Conservation (phyloP, 2,888 invertebrate genomes). For the Leptarthrus brevirostris region DNA sequence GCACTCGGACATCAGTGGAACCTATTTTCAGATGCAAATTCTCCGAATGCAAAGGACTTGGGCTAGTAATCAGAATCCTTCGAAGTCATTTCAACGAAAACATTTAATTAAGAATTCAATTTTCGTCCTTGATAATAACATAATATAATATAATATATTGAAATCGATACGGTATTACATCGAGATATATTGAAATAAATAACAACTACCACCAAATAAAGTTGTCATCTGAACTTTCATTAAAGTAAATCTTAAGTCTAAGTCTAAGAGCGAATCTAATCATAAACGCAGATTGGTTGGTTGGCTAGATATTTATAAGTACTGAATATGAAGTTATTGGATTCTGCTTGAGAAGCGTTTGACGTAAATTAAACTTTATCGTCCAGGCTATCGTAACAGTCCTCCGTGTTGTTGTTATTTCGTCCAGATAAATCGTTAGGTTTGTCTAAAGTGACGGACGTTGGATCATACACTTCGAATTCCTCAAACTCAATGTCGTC, state of each 20-base stretch:
- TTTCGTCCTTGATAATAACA: too few relatives aligned
- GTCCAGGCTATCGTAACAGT: conserved; percentile 63
- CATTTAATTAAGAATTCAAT: too few relatives aligned
- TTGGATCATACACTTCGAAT: conserved; percentile 76
- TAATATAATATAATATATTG: too few relatives aligned
- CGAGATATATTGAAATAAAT: background rate
- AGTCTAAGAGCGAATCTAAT: conserved; percentile 18
- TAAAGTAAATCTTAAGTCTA: background rate
- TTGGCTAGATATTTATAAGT: background rate
- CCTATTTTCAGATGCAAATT: too few relatives aligned
- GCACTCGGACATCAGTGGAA: too few relatives aligned
- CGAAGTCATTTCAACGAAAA: too few relatives aligned
- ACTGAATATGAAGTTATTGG: background rate
- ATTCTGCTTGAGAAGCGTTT: too few relatives aligned
- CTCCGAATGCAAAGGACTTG: too few relatives aligned
- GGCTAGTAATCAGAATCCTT: too few relatives aligned
- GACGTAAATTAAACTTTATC: conserved; percentile 61
- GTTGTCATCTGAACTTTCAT: background rate
- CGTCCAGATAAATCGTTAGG: conserved; percentile 28
- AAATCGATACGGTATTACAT: too few relatives aligned
- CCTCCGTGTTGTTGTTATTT: conserved; percentile 55
- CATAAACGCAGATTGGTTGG: background rate
- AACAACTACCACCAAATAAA: conserved; percentile 20
- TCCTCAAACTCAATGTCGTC: conserved; percentile 89
- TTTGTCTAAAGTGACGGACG: conserved; percentile 51